Percentiles rank a stretch among this genome's conserved stretches.
Evolutionary conservation across 2,888 invertebrate genomes (phyloP).

Genomic region (Xanthia icteritia): DNA sequence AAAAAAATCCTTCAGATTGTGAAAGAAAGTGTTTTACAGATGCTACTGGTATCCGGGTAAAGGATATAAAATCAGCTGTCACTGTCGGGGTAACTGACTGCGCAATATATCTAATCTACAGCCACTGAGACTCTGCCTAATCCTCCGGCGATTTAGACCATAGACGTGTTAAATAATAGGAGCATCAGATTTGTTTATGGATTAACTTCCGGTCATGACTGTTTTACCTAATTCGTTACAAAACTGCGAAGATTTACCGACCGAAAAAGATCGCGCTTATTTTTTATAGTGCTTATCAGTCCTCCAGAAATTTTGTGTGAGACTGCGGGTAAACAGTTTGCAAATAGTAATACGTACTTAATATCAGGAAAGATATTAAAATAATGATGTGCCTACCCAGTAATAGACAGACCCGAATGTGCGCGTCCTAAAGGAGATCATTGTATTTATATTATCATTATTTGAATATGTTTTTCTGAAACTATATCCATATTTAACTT

Average conservation of each 20-base stretch:
- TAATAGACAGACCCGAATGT: not conserved
- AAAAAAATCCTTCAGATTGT: not conserved
- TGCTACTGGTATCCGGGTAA: not conserved
- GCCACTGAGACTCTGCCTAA: not conserved
- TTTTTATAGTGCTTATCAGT: not conserved
- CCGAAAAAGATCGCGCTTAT: not conserved
- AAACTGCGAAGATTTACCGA: not conserved
- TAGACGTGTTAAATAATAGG: not conserved
- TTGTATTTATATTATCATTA: constrained; percentile 11
- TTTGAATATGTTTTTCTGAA: not conserved
- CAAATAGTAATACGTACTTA: not conserved
- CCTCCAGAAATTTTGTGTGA: not conserved
- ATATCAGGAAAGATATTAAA: not conserved
- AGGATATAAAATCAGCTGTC: not conserved
- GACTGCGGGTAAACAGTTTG: not conserved
- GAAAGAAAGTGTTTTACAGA: not conserved
- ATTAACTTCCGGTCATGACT: not conserved
- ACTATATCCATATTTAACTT: constrained; percentile 17
- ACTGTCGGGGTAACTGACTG: not conserved
- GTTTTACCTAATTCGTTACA: constrained; percentile 6
- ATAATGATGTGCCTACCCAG: constrained; percentile 4
- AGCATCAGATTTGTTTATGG: not conserved
- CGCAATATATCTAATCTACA: not conserved
- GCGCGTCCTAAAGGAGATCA: not conserved
- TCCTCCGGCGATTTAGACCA: not conserved